Conservation (phyloP, 2,113 vertebrate genomes). For the Otus sunia region DNA sequence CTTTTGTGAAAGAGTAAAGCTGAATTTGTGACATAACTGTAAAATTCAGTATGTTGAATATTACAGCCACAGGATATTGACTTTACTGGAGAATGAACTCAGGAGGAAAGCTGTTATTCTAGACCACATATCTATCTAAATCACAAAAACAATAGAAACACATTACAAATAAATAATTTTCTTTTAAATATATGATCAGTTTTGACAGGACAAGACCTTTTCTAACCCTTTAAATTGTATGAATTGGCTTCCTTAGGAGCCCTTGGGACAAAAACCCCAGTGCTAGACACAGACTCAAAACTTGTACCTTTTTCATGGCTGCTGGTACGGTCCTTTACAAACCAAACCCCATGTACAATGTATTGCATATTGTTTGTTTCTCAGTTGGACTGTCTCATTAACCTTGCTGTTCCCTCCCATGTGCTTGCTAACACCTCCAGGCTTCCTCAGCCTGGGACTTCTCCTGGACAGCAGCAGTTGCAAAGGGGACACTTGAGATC, state of each 20-base stretch:
- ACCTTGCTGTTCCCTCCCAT: background rate
- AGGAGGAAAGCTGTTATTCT: background rate
- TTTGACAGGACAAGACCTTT: background rate
- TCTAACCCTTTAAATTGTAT: background rate
- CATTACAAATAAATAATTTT: background rate
- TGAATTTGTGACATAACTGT: background rate
- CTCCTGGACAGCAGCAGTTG: background rate
- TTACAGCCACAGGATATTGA: background rate
- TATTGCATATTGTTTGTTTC: background rate
- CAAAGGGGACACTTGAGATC: background rate
- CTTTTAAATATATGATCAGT: background rate
- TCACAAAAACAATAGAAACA: background rate
- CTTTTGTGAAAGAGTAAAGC: background rate
- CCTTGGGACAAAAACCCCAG: conserved; percentile 12
- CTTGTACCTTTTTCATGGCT: background rate
- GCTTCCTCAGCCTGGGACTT: background rate
- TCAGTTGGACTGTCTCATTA: background rate
- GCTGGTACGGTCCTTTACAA: background rate
- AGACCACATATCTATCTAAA: background rate
- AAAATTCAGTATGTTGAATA: background rate
- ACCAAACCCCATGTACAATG: background rate
- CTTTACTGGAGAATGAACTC: background rate
- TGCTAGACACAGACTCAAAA: background rate
- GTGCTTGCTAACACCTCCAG: background rate
- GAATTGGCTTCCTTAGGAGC: conserved; percentile 23